phyloP scores from a whole-genome alignment of 1,140 invertebrate genomes.

The Zophobas morio region DNA sequence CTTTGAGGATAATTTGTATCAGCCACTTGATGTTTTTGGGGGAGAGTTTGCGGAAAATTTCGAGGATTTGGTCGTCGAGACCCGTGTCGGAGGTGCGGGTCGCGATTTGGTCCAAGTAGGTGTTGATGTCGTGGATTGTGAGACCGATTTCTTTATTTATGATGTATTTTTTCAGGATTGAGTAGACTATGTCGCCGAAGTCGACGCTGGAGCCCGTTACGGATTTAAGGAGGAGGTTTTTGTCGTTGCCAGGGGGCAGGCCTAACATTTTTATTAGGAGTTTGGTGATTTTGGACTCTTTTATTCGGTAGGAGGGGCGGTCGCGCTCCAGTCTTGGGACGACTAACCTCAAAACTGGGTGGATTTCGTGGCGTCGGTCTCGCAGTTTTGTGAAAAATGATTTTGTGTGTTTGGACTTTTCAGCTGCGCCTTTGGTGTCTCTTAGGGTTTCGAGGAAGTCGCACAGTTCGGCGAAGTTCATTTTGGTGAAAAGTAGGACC shows the following conservation, averaged over 20 bases:
- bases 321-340: slow-evolving; percentile 79
- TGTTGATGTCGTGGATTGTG: slow-evolving; percentile 78
- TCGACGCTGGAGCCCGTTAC: slow-evolving; percentile 70
- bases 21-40: slow-evolving; percentile 69
- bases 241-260: slow-evolving; percentile 77
- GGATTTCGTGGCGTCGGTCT: slow-evolving; percentile 68
- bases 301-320: slow-evolving; percentile 77
- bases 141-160: slow-evolving; percentile 68
- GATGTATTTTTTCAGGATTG: slow-evolving; percentile 78
- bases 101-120: slow-evolving; percentile 79
- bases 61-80: slow-evolving; percentile 64
- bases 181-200: slow-evolving; percentile 82
- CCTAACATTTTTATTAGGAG: slow-evolving; percentile 80
- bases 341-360: slow-evolving; percentile 79
- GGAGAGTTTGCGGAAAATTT: slow-evolving; percentile 64
- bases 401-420: slow-evolving; percentile 54
- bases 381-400: slow-evolving; percentile 54
- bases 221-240: slow-evolving; percentile 74
- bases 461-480: slow-evolving; percentile 60
- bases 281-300: slow-evolving; percentile 76
- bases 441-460: slow-evolving; percentile 55
- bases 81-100: slow-evolving; percentile 71
- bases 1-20: slow-evolving; percentile 89
- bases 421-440: slow-evolving; percentile 18
- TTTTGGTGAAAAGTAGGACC: not conserved